phyloP scores from a whole-genome alignment of 1,140 invertebrate genomes.

The Doryteuthis pealeii region DNA sequence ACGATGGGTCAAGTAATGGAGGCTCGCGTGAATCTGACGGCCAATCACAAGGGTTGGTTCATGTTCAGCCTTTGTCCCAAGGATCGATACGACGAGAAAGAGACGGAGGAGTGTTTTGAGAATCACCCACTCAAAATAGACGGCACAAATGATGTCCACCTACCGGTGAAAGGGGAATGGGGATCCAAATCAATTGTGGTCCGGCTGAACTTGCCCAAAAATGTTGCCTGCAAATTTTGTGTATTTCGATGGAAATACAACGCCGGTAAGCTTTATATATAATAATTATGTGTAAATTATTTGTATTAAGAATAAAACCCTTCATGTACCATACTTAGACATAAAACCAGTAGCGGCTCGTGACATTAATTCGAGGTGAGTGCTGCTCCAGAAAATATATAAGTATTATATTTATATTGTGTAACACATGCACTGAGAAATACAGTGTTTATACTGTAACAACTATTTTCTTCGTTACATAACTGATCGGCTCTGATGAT shows the following conservation, averaged over 20 bases:
- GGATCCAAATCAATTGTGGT: slow-evolving; percentile 30
- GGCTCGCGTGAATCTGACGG: slow-evolving; percentile 41
- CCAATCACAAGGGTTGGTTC: slow-evolving; percentile 53
- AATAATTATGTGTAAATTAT: background rate
- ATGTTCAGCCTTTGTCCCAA: slow-evolving; percentile 55
- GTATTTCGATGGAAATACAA: slow-evolving; percentile 59
- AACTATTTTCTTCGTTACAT: too few relatives aligned
- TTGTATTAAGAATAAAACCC: too few relatives aligned
- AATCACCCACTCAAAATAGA: slow-evolving; percentile 32
- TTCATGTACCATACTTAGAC: too few relatives aligned
- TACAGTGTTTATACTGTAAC: too few relatives aligned
- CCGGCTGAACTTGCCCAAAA: slow-evolving; percentile 42
- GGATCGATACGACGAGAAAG: slow-evolving; percentile 49
- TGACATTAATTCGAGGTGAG: too few relatives aligned
- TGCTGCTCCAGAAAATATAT: too few relatives aligned
- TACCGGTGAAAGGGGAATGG: slow-evolving; percentile 26
- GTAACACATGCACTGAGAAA: too few relatives aligned
- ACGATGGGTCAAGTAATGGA: slow-evolving; percentile 42
- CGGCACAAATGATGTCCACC: slow-evolving; percentile 24
- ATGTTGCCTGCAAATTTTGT: slow-evolving; percentile 51
- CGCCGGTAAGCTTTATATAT: slow-evolving; percentile 30
- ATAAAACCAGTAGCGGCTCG: too few relatives aligned
- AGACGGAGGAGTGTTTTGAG: slow-evolving; percentile 45
- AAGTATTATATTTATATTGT: too few relatives aligned
- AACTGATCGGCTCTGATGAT: too few relatives aligned